Conservation (phyloP, 2,888 invertebrate genomes). For the Eremobia ochroleuca region DNA sequence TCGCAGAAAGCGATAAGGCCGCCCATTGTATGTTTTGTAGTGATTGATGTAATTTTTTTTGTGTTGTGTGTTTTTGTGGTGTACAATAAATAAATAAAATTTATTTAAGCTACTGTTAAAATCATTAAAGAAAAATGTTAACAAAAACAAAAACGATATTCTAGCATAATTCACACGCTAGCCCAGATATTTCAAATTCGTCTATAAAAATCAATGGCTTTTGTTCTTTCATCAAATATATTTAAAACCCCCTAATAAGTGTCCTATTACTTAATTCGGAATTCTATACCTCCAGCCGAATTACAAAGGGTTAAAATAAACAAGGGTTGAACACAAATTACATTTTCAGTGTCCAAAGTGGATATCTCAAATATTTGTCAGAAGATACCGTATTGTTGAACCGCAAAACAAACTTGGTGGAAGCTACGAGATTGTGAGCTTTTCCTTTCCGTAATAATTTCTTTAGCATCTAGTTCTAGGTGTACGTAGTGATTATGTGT, state of each 20-base stretch:
- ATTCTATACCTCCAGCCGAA: slow-evolving; percentile 59
- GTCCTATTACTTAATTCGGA: slow-evolving; percentile 60
- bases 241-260: slow-evolving; percentile 45
- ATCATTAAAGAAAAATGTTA: background rate
- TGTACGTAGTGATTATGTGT: slow-evolving; percentile 4
- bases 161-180: background rate
- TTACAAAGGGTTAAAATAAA: slow-evolving; percentile 59
- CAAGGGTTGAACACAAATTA: slow-evolving; percentile 48
- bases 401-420: slow-evolving; percentile 41
- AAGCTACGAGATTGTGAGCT: slow-evolving; percentile 17
- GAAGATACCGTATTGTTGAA: slow-evolving; percentile 1
- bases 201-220: background rate
- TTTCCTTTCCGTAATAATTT: slow-evolving; percentile 54
- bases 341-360: slow-evolving; percentile 32
- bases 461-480: slow-evolving; percentile 26
- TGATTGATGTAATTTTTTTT: no score
- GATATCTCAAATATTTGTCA: slow-evolving; percentile 4
- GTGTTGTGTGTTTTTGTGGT: no score
- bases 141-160: background rate
- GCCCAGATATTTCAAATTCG: no score
- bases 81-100: no score
- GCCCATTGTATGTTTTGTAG: no score
- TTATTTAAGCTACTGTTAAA: background rate
- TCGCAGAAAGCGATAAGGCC: no score
- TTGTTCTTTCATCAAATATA: slow-evolving; percentile 2